Evolutionary conservation across 2,888 invertebrate species (phyloP), one percentile per base, ranked within the genome.

Genomic region (Cosmia pyralina): DNA sequence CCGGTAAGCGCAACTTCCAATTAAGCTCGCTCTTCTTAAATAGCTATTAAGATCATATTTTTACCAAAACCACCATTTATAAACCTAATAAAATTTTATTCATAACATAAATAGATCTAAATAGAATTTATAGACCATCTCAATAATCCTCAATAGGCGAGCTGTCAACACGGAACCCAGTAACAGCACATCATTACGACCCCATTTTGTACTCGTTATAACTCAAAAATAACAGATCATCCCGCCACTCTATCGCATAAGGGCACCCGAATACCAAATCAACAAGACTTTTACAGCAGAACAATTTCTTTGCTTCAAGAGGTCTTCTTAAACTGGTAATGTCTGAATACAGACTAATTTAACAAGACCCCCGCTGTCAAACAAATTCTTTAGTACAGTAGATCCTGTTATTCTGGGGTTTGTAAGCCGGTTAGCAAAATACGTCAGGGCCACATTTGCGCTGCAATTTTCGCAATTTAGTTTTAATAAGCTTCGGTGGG

Each of bases 381-480:
- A 78, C 53, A 72, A 75, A 71, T 41, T 72, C 57, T 72, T 72
- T 63, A 83, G 72, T 79, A 77, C 71, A 81, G 76, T 52, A 81
- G 91, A 69, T 90, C 92, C 81, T 80, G 77, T 75, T 79, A 84
- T 70, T 75, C 66, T 90, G 90, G 92, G 11, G 17, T 17, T 44
- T 71, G 81, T 95, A 93, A 94, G 94, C 92, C 90, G 90, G 95
- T 95, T 95, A 95, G 89, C 86, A 85, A 91, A 92, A 90, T 89
- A 92, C 89, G 92, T 90, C 91, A 91, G 93, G 92, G 94, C 93
- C 94, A 93, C 95, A 95, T 96, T 96, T 95, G 95, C 94, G 90
- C 91, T 93, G 94, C 95, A 96, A 95, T 96, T 96, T 95, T 95
- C 93, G 94, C 94, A 96, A 95, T 96, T 95, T 94, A 94, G 94